phyloP scores from a whole-genome alignment of 2,797 vertebrate species.

The Malurus leucopterus region DNA sequence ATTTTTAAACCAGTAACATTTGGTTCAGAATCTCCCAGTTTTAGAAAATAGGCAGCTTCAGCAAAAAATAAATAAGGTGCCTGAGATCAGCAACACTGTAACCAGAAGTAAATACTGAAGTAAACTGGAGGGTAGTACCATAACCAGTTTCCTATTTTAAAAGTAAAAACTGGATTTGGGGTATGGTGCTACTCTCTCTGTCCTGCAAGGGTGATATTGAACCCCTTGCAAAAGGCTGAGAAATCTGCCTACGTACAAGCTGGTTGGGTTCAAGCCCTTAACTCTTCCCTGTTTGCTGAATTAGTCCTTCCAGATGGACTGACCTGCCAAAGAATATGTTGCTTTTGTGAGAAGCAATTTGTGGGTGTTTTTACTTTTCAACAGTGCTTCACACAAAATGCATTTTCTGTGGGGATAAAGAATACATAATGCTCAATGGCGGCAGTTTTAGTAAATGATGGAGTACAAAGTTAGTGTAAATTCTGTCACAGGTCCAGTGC shows the following conservation, averaged over 20 bases:
- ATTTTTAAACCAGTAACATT: background rate
- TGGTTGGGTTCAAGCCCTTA: background rate
- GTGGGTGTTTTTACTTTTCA: background rate
- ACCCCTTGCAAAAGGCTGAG: background rate
- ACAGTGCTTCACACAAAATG: background rate
- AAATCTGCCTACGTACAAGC: rapidly evolving
- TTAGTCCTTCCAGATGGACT: background rate
- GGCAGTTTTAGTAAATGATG: background rate
- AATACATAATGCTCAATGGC: background rate
- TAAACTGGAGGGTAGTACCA: background rate
- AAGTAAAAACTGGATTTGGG: background rate
- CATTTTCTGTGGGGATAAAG: background rate
- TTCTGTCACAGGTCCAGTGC: background rate
- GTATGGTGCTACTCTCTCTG: background rate
- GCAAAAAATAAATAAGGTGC: background rate
- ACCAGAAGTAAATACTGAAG: background rate
- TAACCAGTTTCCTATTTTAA: background rate
- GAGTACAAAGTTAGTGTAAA: background rate
- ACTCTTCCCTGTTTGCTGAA: background rate
- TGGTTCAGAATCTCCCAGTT: background rate
- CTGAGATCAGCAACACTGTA: background rate
- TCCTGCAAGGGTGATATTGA: background rate
- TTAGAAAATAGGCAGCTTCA: background rate
- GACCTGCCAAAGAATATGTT: background rate
- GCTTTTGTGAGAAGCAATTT: background rate